phyloP scores from a whole-genome alignment of 2,797 vertebrate species.

The Furcifer pardalis region DNA sequence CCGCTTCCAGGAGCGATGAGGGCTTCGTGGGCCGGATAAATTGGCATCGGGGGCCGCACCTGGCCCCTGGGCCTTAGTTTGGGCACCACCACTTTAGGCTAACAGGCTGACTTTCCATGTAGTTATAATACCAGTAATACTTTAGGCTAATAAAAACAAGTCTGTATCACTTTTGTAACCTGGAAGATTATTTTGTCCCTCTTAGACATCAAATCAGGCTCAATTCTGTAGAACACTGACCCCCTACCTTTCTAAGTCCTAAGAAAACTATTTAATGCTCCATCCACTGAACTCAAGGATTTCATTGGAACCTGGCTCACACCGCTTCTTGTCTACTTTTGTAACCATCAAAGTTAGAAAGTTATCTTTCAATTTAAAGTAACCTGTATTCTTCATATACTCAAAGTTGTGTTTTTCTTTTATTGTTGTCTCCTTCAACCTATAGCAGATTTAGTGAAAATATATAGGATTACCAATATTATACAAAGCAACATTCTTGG shows the following conservation, averaged over 20 bases:
- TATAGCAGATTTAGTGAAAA: not conserved
- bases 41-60: too few relatives aligned
- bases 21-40: too few relatives aligned
- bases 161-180: not conserved
- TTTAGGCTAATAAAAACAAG: not conserved
- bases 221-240: too few relatives aligned
- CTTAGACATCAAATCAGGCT: not conserved
- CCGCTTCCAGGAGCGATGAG: too few relatives aligned
- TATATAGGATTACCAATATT: not conserved
- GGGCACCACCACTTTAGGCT: too few relatives aligned
- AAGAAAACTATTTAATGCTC: too few relatives aligned
- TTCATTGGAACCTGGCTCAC: too few relatives aligned
- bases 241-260: too few relatives aligned
- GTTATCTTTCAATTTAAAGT: not conserved
- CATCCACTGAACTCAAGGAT: too few relatives aligned
- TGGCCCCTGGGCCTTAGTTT: too few relatives aligned
- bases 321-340: too few relatives aligned
- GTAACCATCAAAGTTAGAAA: not conserved
- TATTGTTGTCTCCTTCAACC: not conserved
- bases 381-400: not conserved
- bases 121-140: too few relatives aligned
- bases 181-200: not conserved
- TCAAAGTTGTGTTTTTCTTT: not conserved
- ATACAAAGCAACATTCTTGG: not conserved
- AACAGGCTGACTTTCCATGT: not conserved